Conservation (phyloP, 2,113 vertebrate genomes). For the Gasterosteus aculeatus region DNA sequence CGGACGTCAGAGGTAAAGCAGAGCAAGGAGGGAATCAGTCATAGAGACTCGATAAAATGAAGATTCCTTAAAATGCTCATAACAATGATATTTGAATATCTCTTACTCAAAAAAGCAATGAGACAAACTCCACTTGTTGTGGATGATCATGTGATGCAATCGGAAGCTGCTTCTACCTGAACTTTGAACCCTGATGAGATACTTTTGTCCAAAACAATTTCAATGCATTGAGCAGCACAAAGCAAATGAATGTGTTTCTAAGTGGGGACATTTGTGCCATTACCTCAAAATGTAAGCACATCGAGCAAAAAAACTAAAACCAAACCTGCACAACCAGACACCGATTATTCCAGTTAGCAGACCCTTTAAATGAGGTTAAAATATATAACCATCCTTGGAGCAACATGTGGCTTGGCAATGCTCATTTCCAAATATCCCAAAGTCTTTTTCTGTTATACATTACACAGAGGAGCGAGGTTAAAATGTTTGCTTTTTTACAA, state of each 20-base stretch:
- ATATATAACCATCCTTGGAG: neutral
- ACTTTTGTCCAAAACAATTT: neutral
- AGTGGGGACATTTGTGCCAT: neutral
- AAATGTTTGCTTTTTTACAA: slow-evolving; percentile 18
- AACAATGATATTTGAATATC: neutral
- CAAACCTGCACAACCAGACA: too few species aligned
- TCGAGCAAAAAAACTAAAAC: neutral
- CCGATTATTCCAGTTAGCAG: neutral
- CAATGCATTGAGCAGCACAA: neutral
- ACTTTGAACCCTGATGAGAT: neutral
- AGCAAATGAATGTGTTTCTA: neutral
- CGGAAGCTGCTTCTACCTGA: neutral
- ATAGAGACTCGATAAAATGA: neutral
- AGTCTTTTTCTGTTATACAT: neutral
- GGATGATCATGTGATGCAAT: neutral
- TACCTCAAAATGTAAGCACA: neutral
- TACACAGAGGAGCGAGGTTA: too few species aligned
- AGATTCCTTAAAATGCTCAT: neutral
- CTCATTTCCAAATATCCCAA: too few species aligned
- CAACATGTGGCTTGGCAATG: neutral
- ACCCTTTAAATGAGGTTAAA: neutral
- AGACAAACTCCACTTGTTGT: neutral
- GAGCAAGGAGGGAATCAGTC: neutral
- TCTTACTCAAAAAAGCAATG: neutral
- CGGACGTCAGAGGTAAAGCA: neutral